These are phyloP conservation scores for Rhinogobio ventralis DNA, from an alignment of 2,797 vertebrate genomes.

Conservation along the genomic window DNA sequence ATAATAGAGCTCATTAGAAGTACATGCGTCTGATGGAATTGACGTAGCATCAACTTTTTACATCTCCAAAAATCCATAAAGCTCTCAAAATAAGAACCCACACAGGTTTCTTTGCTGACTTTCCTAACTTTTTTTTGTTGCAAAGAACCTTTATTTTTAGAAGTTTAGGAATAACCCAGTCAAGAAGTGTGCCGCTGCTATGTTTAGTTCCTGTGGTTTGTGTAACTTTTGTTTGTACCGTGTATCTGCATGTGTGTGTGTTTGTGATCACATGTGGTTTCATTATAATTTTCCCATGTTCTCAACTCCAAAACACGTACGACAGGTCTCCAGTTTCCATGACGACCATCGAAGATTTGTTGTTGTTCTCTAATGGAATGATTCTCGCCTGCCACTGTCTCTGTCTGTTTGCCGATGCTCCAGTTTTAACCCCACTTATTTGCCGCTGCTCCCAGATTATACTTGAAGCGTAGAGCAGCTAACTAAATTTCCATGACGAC, in stretches of 20 bases:
- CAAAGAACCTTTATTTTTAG: constrained; percentile 4
- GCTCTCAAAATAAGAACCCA: not conserved
- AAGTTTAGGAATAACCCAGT: not conserved
- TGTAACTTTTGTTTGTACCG: not conserved
- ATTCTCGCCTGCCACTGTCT: constrained; percentile 36
- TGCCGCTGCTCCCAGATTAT: constrained; percentile 25
- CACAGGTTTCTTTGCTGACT: not conserved
- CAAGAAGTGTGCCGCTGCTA: constrained; percentile 36
- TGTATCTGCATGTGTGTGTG: constrained; percentile 4
- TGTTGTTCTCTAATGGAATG: constrained; percentile 47
- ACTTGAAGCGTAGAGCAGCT: constrained; percentile 22
- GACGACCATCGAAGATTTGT: constrained; percentile 56
- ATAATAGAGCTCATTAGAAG: not conserved
- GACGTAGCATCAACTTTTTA: not conserved
- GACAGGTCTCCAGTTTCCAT: constrained; percentile 62
- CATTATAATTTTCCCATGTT: constrained; percentile 46
- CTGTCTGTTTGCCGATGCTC: constrained; percentile 23
- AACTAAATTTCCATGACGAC: constrained; percentile 18
- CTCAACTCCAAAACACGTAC: constrained; percentile 45
- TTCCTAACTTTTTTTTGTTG: not conserved
- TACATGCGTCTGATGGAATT: not conserved
- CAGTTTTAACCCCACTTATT: constrained; percentile 40
- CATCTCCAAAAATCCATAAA: not conserved
- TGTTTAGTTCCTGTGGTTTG: constrained; percentile 34
- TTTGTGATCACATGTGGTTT: constrained; percentile 25